A percentile compares a stretch with the other conserved stretches of the same genome.
Conservation (phyloP, 2,797 vertebrate species). For the Phoebastria nigripes region DNA sequence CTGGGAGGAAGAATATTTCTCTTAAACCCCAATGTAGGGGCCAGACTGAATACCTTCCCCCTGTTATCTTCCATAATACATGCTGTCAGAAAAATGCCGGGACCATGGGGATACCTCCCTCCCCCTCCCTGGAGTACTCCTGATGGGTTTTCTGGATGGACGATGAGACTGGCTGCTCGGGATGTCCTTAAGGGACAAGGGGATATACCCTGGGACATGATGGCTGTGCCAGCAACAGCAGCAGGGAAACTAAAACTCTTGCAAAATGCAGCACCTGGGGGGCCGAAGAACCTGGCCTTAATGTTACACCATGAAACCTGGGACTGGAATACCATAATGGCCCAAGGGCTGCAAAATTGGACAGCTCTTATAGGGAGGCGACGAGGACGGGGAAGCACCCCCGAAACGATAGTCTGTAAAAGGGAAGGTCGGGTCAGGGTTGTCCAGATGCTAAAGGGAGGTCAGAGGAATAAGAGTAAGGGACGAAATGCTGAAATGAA, state of each 20-base stretch:
- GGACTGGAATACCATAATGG: background rate
- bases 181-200: background rate
- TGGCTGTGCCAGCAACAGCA: background rate
- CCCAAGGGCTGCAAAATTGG: background rate
- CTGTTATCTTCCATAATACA: background rate
- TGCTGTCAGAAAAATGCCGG: background rate
- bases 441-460: background rate
- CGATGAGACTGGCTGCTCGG: background rate
- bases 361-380: background rate
- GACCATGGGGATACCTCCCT: background rate
- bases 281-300: background rate
- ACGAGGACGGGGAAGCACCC: background rate
- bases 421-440: background rate
- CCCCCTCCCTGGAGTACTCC: background rate
- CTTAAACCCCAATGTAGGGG: background rate
- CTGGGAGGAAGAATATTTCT: background rate
- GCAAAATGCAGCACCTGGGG: background rate
- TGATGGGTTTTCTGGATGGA: background rate
- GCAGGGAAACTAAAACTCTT: background rate
- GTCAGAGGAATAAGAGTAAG: background rate
- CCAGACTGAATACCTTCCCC: background rate
- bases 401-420: background rate
- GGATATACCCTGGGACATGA: background rate
- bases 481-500: background rate
- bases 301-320: background rate